Conservation (phyloP, 1,140 invertebrate species). For the Venturia canescens region DNA sequence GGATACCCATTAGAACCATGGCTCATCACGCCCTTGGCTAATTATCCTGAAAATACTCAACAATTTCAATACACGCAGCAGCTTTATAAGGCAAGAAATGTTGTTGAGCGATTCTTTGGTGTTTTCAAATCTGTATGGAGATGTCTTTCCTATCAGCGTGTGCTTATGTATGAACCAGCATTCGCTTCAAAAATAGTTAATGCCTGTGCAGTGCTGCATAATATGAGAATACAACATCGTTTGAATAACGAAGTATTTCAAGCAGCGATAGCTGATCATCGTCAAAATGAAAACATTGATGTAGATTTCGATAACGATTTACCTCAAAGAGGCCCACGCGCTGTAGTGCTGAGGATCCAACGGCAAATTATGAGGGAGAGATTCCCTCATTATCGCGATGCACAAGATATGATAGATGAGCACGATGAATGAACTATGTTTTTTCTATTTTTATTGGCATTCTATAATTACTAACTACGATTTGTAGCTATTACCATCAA, state of each 20-base stretch:
- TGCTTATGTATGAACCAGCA: background rate
- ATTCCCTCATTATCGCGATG: background rate
- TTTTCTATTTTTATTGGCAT: background rate
- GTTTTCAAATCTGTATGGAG: background rate
- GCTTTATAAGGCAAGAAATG: background rate
- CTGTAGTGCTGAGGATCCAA: background rate
- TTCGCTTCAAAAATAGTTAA: background rate
- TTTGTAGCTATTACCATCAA: too few species aligned
- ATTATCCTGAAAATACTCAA: background rate
- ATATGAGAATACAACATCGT: background rate
- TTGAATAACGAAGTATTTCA: background rate
- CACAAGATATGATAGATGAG: background rate
- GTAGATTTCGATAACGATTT: background rate
- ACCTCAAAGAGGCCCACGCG: background rate
- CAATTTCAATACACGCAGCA: background rate
- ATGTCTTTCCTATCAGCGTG: background rate
- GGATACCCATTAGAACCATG: conserved; percentile 2
- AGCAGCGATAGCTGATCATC: background rate
- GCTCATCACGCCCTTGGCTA: background rate
- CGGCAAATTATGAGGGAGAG: conserved; percentile 1
- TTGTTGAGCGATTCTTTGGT: background rate
- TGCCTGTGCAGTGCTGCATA: conserved; percentile 4
- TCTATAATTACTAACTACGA: too few species aligned
- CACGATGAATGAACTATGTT: background rate
- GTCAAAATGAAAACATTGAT: background rate